These are phyloP conservation scores for Epinephelus coioides DNA, from an alignment of 2,797 vertebrate species.

Conservation along the genomic window DNA sequence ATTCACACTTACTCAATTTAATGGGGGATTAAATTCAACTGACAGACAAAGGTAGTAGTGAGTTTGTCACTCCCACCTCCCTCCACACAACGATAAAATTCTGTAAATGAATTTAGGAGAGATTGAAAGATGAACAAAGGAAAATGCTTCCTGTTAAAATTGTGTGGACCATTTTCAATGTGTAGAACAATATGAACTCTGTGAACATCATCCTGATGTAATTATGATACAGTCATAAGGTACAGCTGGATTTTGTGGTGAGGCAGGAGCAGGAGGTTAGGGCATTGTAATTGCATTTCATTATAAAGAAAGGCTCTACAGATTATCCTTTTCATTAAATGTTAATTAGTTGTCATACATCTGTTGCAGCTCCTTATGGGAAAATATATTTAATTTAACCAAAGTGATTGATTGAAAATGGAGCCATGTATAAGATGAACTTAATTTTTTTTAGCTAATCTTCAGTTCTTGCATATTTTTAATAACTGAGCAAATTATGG, in stretches of 20 bases:
- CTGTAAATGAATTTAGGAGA: conserved; percentile 41
- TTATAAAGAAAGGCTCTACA: conserved; percentile 28
- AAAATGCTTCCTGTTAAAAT: conserved; percentile 9
- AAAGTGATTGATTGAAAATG: conserved; percentile 49
- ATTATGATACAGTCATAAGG: conserved; percentile 25
- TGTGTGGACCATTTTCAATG: conserved; percentile 17
- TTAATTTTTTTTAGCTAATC: conserved; percentile 44
- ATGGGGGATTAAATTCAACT: conserved; percentile 81
- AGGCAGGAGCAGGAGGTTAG: not conserved
- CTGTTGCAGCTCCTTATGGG: conserved; percentile 32
- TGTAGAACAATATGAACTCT: conserved; percentile 16
- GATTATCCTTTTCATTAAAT: conserved; percentile 64
- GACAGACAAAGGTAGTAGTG: conserved; percentile 73
- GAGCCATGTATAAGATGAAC: conserved; percentile 24
- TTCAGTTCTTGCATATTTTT: conserved; percentile 35
- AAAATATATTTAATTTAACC: conserved; percentile 27
- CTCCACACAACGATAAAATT: conserved; percentile 43
- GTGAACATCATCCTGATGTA: conserved; percentile 5
- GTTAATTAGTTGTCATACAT: conserved; percentile 64
- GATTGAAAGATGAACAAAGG: conserved; percentile 56
- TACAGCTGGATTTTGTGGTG: conserved; percentile 12
- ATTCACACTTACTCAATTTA: conserved; percentile 80
- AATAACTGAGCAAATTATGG: conserved; percentile 44
- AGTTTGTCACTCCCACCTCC: conserved; percentile 62
- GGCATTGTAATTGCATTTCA: conserved; percentile 40